These are phyloP conservation scores for Sceloporus tristichus DNA, from an alignment of 2,113 vertebrate genomes.

Conservation along the genomic window DNA sequence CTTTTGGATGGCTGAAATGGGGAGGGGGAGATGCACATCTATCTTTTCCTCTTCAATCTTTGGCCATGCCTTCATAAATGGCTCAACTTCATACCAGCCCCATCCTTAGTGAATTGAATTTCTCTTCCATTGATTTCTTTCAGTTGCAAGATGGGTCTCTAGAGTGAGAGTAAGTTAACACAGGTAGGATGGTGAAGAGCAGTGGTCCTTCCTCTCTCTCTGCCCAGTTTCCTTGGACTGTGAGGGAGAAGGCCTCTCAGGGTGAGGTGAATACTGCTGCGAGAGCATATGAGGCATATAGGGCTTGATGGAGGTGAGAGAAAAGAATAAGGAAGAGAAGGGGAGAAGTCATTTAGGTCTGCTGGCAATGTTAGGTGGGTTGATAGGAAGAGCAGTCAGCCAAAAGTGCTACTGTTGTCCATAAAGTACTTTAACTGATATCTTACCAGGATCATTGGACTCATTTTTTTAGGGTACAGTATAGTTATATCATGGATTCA, in stretches of 20 bases:
- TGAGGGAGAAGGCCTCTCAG: too few species aligned
- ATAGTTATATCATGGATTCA: background rate
- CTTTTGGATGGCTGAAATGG: background rate
- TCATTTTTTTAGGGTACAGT: too few species aligned
- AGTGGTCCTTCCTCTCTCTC: background rate
- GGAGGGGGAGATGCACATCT: too few species aligned
- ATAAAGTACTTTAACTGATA: too few species aligned
- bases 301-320: background rate
- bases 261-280: background rate
- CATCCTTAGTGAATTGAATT: background rate
- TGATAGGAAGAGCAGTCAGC: too few species aligned
- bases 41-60: background rate
- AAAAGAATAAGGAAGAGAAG: background rate
- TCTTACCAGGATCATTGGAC: too few species aligned
- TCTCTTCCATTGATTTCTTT: background rate
- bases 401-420: too few species aligned
- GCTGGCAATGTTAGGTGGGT: background rate
- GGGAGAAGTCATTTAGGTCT: background rate
- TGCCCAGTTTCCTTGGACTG: background rate
- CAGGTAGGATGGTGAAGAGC: background rate
- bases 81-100: background rate
- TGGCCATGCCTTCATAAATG: background rate
- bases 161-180: too few species aligned
- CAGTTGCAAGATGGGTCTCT: too few species aligned
- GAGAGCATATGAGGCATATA: background rate